Evolutionary conservation across 2,888 invertebrate genomes (phyloP), one percentile per base, ranked within the genome.

Genomic region (Octodonta nipae): DNA sequence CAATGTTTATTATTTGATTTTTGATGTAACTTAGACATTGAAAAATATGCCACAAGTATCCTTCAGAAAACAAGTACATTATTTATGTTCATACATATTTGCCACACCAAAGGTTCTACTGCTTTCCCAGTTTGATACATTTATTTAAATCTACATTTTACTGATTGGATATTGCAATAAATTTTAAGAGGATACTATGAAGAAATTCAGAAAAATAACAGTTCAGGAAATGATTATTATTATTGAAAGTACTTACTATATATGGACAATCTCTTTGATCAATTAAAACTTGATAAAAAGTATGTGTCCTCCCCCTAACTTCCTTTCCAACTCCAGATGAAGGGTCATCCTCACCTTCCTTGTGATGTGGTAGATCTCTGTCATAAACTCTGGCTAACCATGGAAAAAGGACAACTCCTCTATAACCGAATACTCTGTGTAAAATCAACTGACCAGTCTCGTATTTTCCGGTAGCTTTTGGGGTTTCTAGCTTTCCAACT

Each of bases 231-330:
- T 10, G 3, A 26, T 13, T 26, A 12, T 13, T 4, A 5, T 3
- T 10, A 5, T 26, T 3, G 10, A 8, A 28, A n/a, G n/a, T 15
- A 73, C 82, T 78, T 70, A 89, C 88, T 67, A 96, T 93, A 60
- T 82, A 88, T 5, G 93, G 91, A 55, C 91, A 92, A 67, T 98
- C 96, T 55, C 95, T 71, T 38, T 89, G 84, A 63, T 98, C 96
- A 46, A 98, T 95, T 25, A 98, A 70, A 25, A 93, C 95, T 70
- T 98, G 95, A 62, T 98, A 98, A 61, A 92, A 96, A 22, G 91
- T 86, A 52, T 92, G 89, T 5, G 87, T 84, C 56, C 79, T 73
- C 28, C 91, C 88, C 61, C 88, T 84, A 6, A 87, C 85, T 64
- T 88, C 88, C 56, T 85, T 86, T 15, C 80, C 78, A 10, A 78